These are phyloP conservation scores for Cosmorhoe ocellata DNA, from an alignment of 2,888 invertebrate genomes.

Conservation along the genomic window DNA sequence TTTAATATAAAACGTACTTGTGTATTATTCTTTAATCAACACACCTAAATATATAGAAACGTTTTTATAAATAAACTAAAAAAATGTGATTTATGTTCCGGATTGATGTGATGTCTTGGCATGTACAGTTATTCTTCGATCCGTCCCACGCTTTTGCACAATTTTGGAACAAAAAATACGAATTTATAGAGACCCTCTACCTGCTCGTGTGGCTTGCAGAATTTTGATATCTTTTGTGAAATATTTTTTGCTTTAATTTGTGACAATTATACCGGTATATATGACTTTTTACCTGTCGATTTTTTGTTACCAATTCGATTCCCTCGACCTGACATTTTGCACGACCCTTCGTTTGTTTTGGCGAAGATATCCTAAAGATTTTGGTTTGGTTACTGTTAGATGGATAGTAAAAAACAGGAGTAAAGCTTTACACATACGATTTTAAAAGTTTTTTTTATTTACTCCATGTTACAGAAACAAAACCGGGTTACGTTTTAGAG, in stretches of 20 bases:
- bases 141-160: conserved; percentile 81
- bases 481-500: too few relatives aligned
- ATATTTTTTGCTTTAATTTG: conserved; percentile 80
- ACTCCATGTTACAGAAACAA: too few relatives aligned
- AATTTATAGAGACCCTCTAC: conserved; percentile 71
- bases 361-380: conserved; percentile 52
- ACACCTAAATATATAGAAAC: too few relatives aligned
- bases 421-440: background rate
- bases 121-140: conserved; percentile 71
- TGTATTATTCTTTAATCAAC: too few relatives aligned
- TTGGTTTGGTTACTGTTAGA: conserved; percentile 62
- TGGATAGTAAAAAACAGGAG: conserved; percentile 38
- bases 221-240: conserved; percentile 80
- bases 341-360: conserved; percentile 72
- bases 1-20: too few relatives aligned
- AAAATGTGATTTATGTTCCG: conserved; percentile 54
- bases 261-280: conserved; percentile 83
- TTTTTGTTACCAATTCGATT: conserved; percentile 62
- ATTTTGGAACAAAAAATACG: conserved; percentile 62
- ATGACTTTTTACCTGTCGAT: conserved; percentile 79
- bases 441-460: too few relatives aligned
- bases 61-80: too few relatives aligned
- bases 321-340: conserved; percentile 69
- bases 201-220: conserved; percentile 83
- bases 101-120: conserved; percentile 53